phyloP scores from a whole-genome alignment of 2,888 invertebrate genomes.

The Drosophila emarginata region DNA sequence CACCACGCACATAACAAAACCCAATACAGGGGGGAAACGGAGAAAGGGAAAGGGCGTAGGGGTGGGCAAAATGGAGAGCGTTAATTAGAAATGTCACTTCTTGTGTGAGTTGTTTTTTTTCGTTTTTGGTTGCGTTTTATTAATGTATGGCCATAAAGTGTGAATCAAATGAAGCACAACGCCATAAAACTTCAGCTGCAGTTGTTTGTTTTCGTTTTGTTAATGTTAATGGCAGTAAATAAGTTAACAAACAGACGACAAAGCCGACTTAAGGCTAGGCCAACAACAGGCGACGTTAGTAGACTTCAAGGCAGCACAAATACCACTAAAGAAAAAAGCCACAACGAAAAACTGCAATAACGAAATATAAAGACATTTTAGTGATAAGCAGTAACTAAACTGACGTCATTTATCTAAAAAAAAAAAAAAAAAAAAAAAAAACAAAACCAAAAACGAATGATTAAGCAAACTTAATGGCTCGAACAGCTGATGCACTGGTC shows the following conservation, averaged over 20 bases:
- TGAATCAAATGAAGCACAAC: not conserved
- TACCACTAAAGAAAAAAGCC: not conserved
- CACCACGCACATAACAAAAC: conserved; percentile 18
- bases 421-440: too few species aligned
- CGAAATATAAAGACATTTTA: conserved; percentile 18
- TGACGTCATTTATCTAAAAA: conserved; percentile 12
- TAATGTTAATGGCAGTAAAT: conserved; percentile 10
- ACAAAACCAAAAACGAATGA: conserved; percentile 40
- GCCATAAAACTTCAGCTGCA: conserved; percentile 19
- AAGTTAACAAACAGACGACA: conserved; percentile 19
- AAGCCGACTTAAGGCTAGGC: conserved; percentile 3
- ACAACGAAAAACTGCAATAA: conserved; percentile 16
- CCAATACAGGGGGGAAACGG: conserved; percentile 15
- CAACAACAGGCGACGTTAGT: conserved; percentile 11
- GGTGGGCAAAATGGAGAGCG: not conserved
- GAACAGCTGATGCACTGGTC: conserved; percentile 8
- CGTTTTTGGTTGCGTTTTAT: conserved; percentile 18
- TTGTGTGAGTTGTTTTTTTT: conserved; percentile 11
- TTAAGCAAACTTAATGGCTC: not conserved
- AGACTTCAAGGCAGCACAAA: conserved; percentile 34
- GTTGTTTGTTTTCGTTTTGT: conserved; percentile 13
- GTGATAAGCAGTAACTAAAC: conserved; percentile 22
- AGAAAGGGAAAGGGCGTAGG: not conserved
- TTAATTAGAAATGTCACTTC: conserved; percentile 41
- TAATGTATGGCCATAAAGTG: conserved; percentile 8